These are phyloP conservation scores for Grapholita molesta DNA, from an alignment of 1,140 invertebrate genomes.

Conservation along the genomic window DNA sequence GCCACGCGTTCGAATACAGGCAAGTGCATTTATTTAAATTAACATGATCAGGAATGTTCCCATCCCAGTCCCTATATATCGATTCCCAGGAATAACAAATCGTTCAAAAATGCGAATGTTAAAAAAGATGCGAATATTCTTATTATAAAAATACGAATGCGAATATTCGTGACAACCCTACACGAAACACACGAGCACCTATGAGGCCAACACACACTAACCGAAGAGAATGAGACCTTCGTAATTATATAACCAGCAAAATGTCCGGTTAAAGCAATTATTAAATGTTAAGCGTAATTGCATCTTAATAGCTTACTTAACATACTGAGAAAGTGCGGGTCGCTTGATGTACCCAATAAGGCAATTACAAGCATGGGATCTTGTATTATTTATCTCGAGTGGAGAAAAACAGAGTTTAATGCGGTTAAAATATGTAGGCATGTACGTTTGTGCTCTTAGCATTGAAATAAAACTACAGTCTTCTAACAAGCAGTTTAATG, in stretches of 20 bases:
- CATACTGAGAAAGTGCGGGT: neutral
- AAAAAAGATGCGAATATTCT: too few relatives aligned
- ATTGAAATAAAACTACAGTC: too few relatives aligned
- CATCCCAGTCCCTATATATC: neutral
- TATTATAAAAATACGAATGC: too few relatives aligned
- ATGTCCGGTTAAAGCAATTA: neutral
- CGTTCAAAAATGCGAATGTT: too few relatives aligned
- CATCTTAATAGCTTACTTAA: neutral
- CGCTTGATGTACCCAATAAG: neutral
- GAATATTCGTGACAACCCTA: too few relatives aligned
- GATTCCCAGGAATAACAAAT: neutral
- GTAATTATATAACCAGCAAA: neutral
- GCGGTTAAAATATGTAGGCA: too few relatives aligned
- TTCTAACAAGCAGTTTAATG: too few relatives aligned
- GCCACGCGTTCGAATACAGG: neutral
- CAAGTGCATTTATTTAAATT: neutral
- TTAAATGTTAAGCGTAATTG: neutral
- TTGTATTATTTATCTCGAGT: too few relatives aligned
- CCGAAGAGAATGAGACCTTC: neutral
- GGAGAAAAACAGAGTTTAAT: too few relatives aligned
- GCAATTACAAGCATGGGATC: too few relatives aligned
- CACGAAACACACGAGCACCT: too few relatives aligned
- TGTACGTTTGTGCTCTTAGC: too few relatives aligned
- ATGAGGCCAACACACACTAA: neutral
- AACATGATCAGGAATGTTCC: neutral